Base-by-base conservation (phyloP, 2,113 vertebrate species). In the Pardalotus punctatus region DNA sequence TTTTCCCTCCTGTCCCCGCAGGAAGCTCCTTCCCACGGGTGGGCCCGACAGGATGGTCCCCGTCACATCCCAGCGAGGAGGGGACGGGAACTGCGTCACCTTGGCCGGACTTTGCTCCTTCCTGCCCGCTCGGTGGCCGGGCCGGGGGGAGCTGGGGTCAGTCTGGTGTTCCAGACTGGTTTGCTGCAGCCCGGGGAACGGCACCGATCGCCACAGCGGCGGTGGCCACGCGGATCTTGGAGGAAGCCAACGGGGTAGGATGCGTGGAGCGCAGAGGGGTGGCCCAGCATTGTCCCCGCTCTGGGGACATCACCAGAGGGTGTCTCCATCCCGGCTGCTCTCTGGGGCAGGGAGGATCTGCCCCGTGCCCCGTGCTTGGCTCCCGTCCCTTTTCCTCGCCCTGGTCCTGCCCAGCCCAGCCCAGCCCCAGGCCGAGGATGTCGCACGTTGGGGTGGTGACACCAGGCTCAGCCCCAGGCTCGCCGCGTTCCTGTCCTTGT, bases 161-260 rank as follows among this genome's bases (percentile, higher is more conserved):
- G 11, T 6, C 24, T 1, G 1, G 31, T 3, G 0, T 17, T 18
- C 38, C 33, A 1, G 2, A 2, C 24, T 6, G 67, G 11, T 36
- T 56, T 11, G 7, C 31, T 5, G 27, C 81, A 11, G 33, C 45
- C 35, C 22, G 0, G 27, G 40, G 50, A 7, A 28, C 27, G 8
- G 2, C 2, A 0, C 16, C 0, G 0, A 22, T 22, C 11, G 0
- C 19, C 27, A 2, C 7, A 0, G 35, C 54, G 27, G 33, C 1
- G 0, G 42, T 27, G 27, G 25, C 66, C 21, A 0, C 11, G 0
- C 0, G 7, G 60, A 6, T 6, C 11, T 43, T 9, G 45, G 36
- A 13, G 35, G 53, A 17, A 70, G 45, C 35, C 71, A n/a, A 8
- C 0, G 1, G 25, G 29, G 38, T 0, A 2, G 29, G 33, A 5